These are phyloP conservation scores for Drosophila kepulauana DNA, from an alignment of 1,140 invertebrate genomes.

Conservation along the genomic window DNA sequence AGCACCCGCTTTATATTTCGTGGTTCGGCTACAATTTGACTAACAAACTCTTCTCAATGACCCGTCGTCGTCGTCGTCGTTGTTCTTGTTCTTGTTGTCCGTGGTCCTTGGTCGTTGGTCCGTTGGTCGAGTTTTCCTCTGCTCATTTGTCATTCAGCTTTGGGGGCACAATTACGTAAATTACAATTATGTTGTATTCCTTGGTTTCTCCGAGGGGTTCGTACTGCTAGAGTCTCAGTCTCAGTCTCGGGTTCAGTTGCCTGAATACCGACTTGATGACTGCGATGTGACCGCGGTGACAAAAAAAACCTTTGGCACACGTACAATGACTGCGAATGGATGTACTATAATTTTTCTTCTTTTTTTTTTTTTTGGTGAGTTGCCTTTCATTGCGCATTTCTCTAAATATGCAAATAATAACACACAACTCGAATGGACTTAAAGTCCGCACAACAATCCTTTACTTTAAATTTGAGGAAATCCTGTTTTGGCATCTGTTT, in stretches of 20 bases:
- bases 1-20: conserved; percentile 63
- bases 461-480: background rate
- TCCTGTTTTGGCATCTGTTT: background rate
- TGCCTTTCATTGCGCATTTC: background rate
- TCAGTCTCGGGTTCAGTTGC: background rate
- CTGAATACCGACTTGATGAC: conserved; percentile 36
- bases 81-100: too few relatives aligned
- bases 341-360: conserved; percentile 10
- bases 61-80: conserved; percentile 17
- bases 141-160: conserved; percentile 75
- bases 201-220: conserved; percentile 56
- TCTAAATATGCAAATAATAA: background rate
- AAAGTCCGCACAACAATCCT: background rate
- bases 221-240: too few relatives aligned
- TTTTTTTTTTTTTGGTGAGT: too few relatives aligned
- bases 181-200: conserved; percentile 74
- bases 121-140: conserved; percentile 44
- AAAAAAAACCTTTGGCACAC: conserved; percentile 31
- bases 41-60: conserved; percentile 52
- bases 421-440: background rate
- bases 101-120: conserved; percentile 1
- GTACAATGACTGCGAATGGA: conserved; percentile 5
- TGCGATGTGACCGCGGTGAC: conserved; percentile 61
- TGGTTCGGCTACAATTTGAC: conserved; percentile 24
- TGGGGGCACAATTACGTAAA: conserved; percentile 74